Evolutionary conservation across 2,113 vertebrate genomes (phyloP).

Genomic region (Spea bombifrons): DNA sequence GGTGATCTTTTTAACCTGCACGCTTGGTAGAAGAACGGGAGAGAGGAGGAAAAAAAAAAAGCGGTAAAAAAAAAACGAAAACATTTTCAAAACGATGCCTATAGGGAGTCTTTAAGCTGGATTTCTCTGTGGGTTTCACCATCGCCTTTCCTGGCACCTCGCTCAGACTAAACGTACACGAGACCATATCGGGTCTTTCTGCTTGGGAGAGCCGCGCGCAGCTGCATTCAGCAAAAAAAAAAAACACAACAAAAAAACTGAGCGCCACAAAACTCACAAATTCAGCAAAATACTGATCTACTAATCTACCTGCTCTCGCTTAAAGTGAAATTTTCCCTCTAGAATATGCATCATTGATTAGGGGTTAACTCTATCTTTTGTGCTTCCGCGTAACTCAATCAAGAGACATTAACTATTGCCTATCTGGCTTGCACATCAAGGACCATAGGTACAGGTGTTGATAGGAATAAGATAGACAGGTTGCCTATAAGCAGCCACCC

Average conservation of each 20-base stretch:
- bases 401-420: too few relatives aligned
- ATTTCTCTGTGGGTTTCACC: conserved; percentile 60
- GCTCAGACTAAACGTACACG: conserved; percentile 61
- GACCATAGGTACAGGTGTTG: too few relatives aligned
- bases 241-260: conserved; percentile 48
- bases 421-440: too few relatives aligned
- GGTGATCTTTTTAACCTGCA: conserved; percentile 68
- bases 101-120: conserved; percentile 63
- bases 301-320: too few relatives aligned
- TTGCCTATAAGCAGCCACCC: too few relatives aligned
- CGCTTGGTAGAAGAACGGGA: conserved; percentile 60
- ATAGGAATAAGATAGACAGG: too few relatives aligned
- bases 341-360: too few relatives aligned
- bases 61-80: conserved; percentile 50
- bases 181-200: conserved; percentile 70
- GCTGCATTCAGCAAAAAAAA: conserved; percentile 68
- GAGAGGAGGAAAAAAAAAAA: neutral
- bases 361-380: too few relatives aligned
- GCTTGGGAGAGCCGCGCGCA: conserved; percentile 54
- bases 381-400: too few relatives aligned
- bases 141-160: conserved; percentile 62
- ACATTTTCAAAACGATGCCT: conserved; percentile 61
- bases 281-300: neutral
- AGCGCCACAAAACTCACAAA: conserved; percentile 26
- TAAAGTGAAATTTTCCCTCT: too few relatives aligned